Percentiles rank a stretch among this genome's conserved stretches.
Evolutionary conservation across 2,113 vertebrate species (phyloP).

Genomic region (Machaerirhynchus nigripectus): DNA sequence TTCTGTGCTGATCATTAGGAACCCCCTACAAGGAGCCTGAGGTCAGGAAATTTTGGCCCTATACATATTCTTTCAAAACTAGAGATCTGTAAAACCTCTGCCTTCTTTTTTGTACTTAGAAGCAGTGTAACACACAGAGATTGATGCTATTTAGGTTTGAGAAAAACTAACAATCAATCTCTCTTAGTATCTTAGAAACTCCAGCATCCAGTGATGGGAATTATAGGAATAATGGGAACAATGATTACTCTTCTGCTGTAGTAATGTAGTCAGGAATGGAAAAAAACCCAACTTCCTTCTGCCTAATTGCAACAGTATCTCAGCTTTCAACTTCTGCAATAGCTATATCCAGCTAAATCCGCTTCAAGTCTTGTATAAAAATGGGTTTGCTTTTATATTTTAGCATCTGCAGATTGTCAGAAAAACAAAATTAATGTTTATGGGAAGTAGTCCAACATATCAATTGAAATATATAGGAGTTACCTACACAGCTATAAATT

Average conservation of each 20-base stretch:
- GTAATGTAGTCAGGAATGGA: background rate
- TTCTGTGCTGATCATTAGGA: background rate
- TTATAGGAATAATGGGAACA: background rate
- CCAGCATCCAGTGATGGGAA: background rate
- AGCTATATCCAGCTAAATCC: background rate
- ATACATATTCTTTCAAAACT: background rate
- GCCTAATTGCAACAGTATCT: background rate
- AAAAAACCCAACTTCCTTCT: background rate
- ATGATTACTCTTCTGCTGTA: background rate
- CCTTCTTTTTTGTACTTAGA: background rate
- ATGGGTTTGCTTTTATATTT: background rate
- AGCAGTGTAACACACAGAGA: background rate
- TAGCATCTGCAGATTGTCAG: background rate
- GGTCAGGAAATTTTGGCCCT: background rate
- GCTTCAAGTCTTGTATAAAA: background rate
- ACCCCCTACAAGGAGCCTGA: background rate
- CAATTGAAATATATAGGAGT: background rate
- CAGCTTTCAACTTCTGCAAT: background rate
- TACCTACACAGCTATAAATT: background rate
- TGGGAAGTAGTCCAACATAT: background rate
- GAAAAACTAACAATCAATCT: background rate
- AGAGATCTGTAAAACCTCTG: background rate
- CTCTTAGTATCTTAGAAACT: background rate
- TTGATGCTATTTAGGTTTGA: background rate
- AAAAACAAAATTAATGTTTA: background rate